phyloP scores from a whole-genome alignment of 2,797 vertebrate species.

The Pitangus sulphuratus region DNA sequence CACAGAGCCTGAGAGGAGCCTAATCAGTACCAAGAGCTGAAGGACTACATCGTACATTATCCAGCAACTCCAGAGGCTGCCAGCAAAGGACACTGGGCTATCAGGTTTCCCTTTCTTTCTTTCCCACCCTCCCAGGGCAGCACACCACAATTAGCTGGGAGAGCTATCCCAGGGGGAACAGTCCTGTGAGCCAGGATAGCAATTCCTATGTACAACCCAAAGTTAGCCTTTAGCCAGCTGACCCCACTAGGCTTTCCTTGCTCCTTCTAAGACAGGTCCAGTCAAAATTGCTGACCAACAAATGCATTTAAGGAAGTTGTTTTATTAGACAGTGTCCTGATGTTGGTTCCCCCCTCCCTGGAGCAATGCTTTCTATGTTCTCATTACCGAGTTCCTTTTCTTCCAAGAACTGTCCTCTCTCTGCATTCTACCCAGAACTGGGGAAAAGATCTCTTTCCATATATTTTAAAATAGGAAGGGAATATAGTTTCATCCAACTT shows the following conservation, averaged over 20 bases:
- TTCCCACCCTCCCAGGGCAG: not conserved
- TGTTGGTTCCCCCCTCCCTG: not conserved
- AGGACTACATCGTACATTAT: not conserved
- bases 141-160: not conserved
- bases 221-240: not conserved
- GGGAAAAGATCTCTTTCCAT: not conserved
- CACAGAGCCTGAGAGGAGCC: not conserved
- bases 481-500: not conserved
- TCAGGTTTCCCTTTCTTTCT: not conserved
- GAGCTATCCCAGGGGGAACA: not conserved
- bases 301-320: not conserved
- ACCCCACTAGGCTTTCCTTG: not conserved
- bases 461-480: not conserved
- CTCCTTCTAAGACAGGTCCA: not conserved
- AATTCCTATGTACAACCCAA: not conserved
- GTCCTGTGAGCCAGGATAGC: not conserved
- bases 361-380: not conserved
- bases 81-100: not conserved
- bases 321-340: not conserved
- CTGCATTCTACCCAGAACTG: not conserved
- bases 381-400: not conserved
- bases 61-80: not conserved
- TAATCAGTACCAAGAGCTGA: not conserved
- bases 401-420: not conserved
- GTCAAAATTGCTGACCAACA: not conserved